phyloP scores from a whole-genome alignment of 2,797 vertebrate species.

The Propithecus deckenii region DNA sequence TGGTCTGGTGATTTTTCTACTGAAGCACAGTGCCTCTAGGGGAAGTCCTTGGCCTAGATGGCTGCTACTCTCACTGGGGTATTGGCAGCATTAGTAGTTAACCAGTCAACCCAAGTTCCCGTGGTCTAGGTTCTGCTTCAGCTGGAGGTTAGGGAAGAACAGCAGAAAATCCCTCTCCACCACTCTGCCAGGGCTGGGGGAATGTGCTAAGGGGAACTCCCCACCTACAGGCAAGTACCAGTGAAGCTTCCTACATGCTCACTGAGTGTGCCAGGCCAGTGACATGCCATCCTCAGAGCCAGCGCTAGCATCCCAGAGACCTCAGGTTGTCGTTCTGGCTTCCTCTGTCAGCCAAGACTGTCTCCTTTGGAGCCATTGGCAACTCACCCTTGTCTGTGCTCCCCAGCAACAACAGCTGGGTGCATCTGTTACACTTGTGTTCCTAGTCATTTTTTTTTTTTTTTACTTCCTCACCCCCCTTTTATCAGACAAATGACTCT shows the following conservation, averaged over 20 bases:
- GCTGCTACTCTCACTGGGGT: neutral
- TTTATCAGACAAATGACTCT: conserved; percentile 36
- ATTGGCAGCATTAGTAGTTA: conserved; percentile 6
- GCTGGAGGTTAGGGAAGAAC: neutral
- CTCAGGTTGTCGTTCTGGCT: neutral
- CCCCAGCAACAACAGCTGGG: neutral
- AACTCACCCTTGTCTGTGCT: neutral
- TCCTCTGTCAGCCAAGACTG: neutral
- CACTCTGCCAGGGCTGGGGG: neutral
- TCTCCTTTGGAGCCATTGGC: neutral
- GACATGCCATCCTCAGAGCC: neutral
- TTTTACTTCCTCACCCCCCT: neutral
- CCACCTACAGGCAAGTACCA: neutral
- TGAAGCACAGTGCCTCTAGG: neutral
- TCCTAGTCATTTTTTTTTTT: neutral
- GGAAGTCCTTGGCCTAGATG: conserved; percentile 25
- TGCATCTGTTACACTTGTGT: conserved; percentile 46
- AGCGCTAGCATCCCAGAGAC: neutral
- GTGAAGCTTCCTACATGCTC: neutral
- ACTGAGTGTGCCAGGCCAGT: neutral
- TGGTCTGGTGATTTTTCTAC: conserved; percentile 8
- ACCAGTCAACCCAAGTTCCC: neutral
- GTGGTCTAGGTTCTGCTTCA: conserved; percentile 7
- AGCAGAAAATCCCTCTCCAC: neutral
- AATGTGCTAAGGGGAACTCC: conserved; percentile 44